phyloP scores from a whole-genome alignment of 2,888 invertebrate species.

The Linnaemya vulpina region DNA sequence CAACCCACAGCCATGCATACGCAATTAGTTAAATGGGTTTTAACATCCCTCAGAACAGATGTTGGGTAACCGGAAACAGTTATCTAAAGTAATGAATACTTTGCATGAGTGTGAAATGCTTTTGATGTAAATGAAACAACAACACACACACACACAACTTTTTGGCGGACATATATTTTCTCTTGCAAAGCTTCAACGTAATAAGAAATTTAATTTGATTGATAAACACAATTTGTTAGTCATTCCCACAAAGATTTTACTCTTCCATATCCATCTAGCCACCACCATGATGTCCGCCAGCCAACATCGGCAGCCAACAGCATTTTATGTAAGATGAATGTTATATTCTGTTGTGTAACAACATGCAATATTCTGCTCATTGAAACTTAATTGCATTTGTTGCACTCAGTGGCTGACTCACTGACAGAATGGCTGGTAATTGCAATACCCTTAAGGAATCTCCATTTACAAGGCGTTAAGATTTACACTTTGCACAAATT shows the following conservation, averaged over 20 bases:
- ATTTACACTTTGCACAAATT: slow-evolving; percentile 65
- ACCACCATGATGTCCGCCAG: slow-evolving; percentile 4
- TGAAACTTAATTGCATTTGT: slow-evolving; percentile 72
- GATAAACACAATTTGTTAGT: neutral
- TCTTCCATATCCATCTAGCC: slow-evolving; percentile 9
- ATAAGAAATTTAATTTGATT: neutral
- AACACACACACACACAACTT: neutral
- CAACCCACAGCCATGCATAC: neutral
- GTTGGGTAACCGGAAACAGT: slow-evolving; percentile 21
- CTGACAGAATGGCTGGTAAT: slow-evolving; percentile 61
- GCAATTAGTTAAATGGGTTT: slow-evolving; percentile 31
- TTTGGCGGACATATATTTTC: neutral
- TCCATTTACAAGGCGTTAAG: slow-evolving; percentile 69
- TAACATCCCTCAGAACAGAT: slow-evolving; percentile 47
- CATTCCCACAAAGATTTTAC: neutral
- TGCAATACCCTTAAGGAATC: slow-evolving; percentile 70
- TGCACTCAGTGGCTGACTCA: slow-evolving; percentile 61
- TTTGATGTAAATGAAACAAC: no score
- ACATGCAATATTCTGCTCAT: slow-evolving; percentile 51
- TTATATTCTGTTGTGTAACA: neutral
- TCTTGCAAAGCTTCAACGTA: neutral
- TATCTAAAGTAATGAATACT: neutral
- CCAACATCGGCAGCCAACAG: neutral
- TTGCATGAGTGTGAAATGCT: neutral
- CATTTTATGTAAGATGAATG: neutral